Base-by-base conservation (phyloP, 2,888 invertebrate species). In the Drosophila paucipuncta region DNA sequence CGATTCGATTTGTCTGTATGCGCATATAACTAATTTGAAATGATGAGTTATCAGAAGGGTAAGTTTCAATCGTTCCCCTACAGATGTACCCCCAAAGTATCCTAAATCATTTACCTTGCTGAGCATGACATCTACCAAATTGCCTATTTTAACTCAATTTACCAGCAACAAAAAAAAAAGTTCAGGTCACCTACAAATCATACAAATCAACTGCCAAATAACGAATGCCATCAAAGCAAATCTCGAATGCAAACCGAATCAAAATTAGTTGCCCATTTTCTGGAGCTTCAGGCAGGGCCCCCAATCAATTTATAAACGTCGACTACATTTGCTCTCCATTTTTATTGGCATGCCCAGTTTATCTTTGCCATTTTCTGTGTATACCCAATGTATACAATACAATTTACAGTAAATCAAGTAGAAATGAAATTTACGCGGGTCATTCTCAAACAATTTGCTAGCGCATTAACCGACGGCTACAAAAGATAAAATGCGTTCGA, bases 41-140 rank as follows among this genome's bases (percentile, higher is more conserved):
- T 87, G 90, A 92, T 92, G 92, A 92, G 91, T 91, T 93, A 92
- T 90, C 91, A 92, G 85, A 92, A 92, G 91, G 93, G 92, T 93
- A 83, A 92, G 92, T 92, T 41, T 4, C 10, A 18, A 37, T 16
- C 18, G 31, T 30, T 18, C 9, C 4, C 10, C 10, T n/a, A 2
- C 28, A n/a, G 10, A 55, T 28, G 18, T 33, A 10, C 6, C 16
- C 2, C 4, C 25, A 7, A 11, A 35, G 31, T n/a, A 35, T 50
- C 35, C 50, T 57, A 37, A 74, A 57, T 74, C 41, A 81, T 55
- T 30, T 22, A 54, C 63, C 28, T 59, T 55, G n/a, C 82, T 84
- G 83, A n/a, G 58, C 72, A 62, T 82, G 83, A 82, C 87, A 74
- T 59, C 31, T 55, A 9, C 47, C 67, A 64, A 86, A 86, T 78